Evolutionary conservation across 2,888 invertebrate species (phyloP), one percentile per base, ranked within the genome.

Genomic region (Xylocampa areola): DNA sequence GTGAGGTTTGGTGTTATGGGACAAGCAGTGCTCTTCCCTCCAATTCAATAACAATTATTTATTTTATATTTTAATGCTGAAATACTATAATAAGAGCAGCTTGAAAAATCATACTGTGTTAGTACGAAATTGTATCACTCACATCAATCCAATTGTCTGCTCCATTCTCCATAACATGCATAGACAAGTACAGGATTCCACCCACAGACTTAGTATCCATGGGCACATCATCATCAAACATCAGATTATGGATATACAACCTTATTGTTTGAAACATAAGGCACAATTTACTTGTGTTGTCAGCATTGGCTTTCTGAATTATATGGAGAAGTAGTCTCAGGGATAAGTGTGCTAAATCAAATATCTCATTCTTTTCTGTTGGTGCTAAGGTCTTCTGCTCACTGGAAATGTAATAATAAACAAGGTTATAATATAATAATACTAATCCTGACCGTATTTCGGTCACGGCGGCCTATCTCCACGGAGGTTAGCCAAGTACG

Each of bases 151-250:
- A 93, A 21, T 85, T 77, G 5, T 83, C 68, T 0, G 77, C 23
- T 0, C 86, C 84, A 30, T 83, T 73, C n/a, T 86, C 87, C 14
- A 89, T 80, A 36, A 91, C 84, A 29, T 91, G 89, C 79, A 94
- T 90, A 41, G 94, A 86, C 4, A 95, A 85, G 51, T 94, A 88
- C 11, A 96, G 79, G 29, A 96, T 92, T 0, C 95, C 96, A 62
- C 95, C 94, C 73, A 96, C 95, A 4, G 94, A 94, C 76, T 96
- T 96, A 0, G 95, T 95, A 74, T 96, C 96, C 94, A 96, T 95
- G 0, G 95, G 95, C 1, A 95, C 89, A 55, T 95, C 94, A 3
- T 87, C 85, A 69, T 95, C 85, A 39, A 84, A 82, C 52, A 95
- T 77, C 5, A 94, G 63, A 2, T 82, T 45, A 19, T 88, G 79